A percentile compares a stretch with the other conserved stretches of the same genome.
Conservation (phyloP, 2,113 vertebrate species). For the Loxodonta africana region DNA sequence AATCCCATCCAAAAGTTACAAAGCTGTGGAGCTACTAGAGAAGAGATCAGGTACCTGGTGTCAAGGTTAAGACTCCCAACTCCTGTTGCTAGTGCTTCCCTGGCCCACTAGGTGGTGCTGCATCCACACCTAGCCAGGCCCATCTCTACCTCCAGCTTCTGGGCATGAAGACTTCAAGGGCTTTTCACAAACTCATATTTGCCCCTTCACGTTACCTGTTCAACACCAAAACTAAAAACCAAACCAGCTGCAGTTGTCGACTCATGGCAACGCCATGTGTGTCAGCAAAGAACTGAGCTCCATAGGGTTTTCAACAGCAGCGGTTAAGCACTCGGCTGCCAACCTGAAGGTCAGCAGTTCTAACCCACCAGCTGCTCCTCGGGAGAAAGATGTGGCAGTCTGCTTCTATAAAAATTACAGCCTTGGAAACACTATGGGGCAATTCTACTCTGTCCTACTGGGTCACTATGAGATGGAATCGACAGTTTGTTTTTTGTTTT, state of each 20-base stretch:
- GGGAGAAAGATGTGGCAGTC: not conserved
- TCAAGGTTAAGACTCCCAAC: not conserved
- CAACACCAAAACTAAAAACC: not conserved
- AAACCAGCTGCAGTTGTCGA: not conserved
- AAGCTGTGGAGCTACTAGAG: not conserved
- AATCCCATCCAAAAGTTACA: not conserved
- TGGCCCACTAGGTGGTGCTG: conserved; percentile 66
- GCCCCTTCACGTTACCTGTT: not conserved
- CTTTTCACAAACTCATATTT: not conserved
- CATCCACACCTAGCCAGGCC: not conserved
- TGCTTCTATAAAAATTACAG: not conserved
- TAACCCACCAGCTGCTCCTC: not conserved
- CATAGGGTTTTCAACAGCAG: not conserved
- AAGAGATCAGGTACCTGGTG: not conserved
- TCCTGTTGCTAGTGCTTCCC: not conserved
- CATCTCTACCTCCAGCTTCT: too few species aligned
- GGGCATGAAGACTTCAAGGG: not conserved
- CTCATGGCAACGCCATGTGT: too few species aligned
- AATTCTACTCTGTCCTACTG: not conserved
- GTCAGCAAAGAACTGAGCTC: not conserved
- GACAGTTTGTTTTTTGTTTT: not conserved
- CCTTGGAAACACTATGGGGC: not conserved
- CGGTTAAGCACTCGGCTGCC: not conserved
- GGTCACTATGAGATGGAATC: not conserved
- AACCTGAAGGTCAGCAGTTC: not conserved